These are phyloP conservation scores for Halocaridina rubra DNA, from an alignment of 2,888 invertebrate genomes.

Conservation along the genomic window DNA sequence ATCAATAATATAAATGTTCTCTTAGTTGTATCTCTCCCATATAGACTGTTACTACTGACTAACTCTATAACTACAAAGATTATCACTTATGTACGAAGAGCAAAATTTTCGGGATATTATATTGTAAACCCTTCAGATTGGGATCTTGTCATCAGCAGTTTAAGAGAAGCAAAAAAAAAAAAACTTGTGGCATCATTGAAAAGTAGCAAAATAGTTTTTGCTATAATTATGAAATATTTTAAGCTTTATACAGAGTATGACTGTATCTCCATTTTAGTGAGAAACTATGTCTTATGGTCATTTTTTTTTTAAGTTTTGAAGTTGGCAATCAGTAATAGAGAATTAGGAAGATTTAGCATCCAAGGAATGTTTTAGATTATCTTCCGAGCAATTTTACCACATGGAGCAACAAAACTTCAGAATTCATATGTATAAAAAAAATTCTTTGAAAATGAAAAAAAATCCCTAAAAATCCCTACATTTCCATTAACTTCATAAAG, in stretches of 20 bases:
- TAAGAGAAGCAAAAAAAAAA: slow-evolving; percentile 3
- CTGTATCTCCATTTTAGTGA: slow-evolving; percentile 44
- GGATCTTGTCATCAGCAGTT: background rate
- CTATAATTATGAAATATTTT: slow-evolving; percentile 22
- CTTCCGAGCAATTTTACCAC: slow-evolving; percentile 37
- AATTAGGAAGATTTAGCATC: slow-evolving; percentile 38
- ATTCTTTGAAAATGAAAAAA: too few species aligned
- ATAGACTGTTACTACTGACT: too few species aligned
- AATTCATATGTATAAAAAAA: slow-evolving; percentile 43
- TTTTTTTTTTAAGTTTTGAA: slow-evolving; percentile 11
- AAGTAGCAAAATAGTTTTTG: slow-evolving; percentile 44
- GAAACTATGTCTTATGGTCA: background rate
- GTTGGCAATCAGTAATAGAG: slow-evolving; percentile 38
- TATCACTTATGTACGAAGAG: too few species aligned
- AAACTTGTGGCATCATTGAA: background rate
- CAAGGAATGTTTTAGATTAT: slow-evolving; percentile 37
- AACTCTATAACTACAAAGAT: too few species aligned
- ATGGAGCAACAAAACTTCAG: slow-evolving; percentile 26
- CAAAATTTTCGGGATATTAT: too few species aligned
- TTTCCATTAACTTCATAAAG: slow-evolving; percentile 44
- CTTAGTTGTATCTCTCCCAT: too few species aligned
- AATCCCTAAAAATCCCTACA: slow-evolving; percentile 47
- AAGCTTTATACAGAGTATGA: slow-evolving; percentile 36
- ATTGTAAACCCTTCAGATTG: background rate
- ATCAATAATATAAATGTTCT: too few species aligned